Percentiles rank a stretch among this genome's conserved stretches.
phyloP scores from a whole-genome alignment of 2,797 vertebrate genomes.

The Astyanax mexicanus region DNA sequence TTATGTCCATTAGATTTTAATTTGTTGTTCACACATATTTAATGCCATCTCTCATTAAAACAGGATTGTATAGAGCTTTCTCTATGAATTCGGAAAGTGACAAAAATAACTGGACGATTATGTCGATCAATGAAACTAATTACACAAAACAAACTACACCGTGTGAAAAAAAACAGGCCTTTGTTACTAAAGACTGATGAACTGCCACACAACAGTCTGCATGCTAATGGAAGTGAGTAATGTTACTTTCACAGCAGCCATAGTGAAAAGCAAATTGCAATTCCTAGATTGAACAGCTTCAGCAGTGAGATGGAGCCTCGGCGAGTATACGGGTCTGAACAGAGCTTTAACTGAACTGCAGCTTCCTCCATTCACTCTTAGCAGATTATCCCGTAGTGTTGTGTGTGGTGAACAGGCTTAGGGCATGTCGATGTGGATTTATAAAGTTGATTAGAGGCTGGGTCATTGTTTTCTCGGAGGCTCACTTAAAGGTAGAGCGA shows the following conservation, averaged over 20 bases:
- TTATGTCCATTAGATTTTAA: too few species aligned
- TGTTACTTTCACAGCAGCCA: conserved; percentile 31
- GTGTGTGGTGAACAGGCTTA: conserved; percentile 66
- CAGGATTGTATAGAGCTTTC: too few species aligned
- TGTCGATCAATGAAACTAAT: not conserved
- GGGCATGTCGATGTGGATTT: conserved; percentile 69
- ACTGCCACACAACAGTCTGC: conserved; percentile 26
- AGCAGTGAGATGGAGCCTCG: conserved; percentile 18
- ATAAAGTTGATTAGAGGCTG: conserved; percentile 71
- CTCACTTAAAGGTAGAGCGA: conserved; percentile 52
- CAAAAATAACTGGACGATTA: too few species aligned
- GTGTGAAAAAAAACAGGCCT: not conserved
- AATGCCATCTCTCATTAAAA: too few species aligned
- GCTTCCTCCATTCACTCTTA: conserved; percentile 20
- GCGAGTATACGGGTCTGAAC: conserved; percentile 23
- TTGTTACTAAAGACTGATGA: too few species aligned
- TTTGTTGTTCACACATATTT: too few species aligned
- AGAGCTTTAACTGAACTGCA: conserved; percentile 58
- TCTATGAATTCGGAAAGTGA: too few species aligned
- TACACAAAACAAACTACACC: not conserved
- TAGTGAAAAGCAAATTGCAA: conserved; percentile 40
- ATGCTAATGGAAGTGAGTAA: conserved; percentile 36
- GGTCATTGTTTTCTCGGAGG: conserved; percentile 66
- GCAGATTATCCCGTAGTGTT: conserved; percentile 47
- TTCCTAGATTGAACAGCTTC: conserved; percentile 24